These are phyloP conservation scores for Thalassaphorura encarpata DNA, from an alignment of 1,140 invertebrate species.

Conservation along the genomic window DNA sequence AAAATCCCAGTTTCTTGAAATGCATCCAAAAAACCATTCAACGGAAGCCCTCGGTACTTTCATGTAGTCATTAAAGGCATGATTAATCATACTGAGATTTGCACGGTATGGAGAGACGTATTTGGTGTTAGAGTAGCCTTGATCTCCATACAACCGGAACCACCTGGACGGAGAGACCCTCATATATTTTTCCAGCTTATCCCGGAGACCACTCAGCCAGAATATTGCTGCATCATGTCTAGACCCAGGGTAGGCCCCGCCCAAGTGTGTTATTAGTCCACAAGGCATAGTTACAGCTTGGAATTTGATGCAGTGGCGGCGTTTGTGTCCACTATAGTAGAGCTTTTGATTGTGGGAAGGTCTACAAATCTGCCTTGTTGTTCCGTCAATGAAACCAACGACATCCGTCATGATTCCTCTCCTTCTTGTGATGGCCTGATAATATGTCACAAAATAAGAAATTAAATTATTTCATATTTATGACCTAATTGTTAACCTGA, in stretches of 20 bases:
- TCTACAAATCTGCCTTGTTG: slow-evolving; percentile 3
- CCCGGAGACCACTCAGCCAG: not conserved
- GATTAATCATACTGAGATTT: too few species aligned
- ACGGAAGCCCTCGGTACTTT: too few species aligned
- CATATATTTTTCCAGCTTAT: not conserved
- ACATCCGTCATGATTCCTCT: slow-evolving; percentile 2
- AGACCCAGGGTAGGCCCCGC: not conserved
- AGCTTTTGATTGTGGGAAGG: slow-evolving; percentile 6
- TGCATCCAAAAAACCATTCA: too few species aligned
- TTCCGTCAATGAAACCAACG: slow-evolving; percentile 18
- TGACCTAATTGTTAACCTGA: not conserved
- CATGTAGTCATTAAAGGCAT: too few species aligned
- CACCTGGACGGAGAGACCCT: too few species aligned
- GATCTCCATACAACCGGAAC: not conserved
- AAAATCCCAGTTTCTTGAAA: too few species aligned
- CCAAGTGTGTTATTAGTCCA: slow-evolving; percentile 13
- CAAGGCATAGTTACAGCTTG: slow-evolving; percentile 3
- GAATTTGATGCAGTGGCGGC: slow-evolving; percentile 7
- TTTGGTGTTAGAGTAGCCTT: not conserved
- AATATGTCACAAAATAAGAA: not conserved
- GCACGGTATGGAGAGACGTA: too few species aligned
- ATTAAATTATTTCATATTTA: not conserved
- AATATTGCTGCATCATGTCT: slow-evolving; percentile 3
- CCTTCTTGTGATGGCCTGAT: not conserved
- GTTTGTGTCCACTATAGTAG: slow-evolving; percentile 13